Conservation (phyloP, 2,888 invertebrate species). For the Noctua janthina region DNA sequence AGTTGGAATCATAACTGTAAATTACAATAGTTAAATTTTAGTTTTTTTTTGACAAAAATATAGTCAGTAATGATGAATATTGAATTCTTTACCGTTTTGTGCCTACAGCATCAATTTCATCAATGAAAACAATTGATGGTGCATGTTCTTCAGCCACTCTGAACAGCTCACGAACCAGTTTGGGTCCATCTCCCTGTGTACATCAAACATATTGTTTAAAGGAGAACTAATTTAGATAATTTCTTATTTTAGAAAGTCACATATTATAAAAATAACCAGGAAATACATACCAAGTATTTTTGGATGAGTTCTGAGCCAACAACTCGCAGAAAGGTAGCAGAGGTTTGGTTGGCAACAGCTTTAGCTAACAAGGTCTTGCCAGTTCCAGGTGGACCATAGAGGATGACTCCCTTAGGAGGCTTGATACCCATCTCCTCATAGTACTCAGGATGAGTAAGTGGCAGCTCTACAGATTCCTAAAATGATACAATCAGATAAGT, state of each 20-base stretch:
- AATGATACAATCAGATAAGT: conserved; percentile 22
- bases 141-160: conserved; percentile 99
- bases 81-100: conserved; percentile 93
- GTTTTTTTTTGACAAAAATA: not conserved
- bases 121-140: conserved; percentile 99
- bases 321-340: conserved; percentile 99
- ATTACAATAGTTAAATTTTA: conserved; percentile 11
- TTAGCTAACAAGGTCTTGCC: conserved; percentile 99
- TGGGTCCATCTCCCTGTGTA: conserved; percentile 98
- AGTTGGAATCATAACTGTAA: conserved; percentile 97
- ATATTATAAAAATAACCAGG: not conserved
- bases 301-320: conserved; percentile 99
- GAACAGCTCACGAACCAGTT: conserved; percentile 98
- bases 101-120: conserved; percentile 99
- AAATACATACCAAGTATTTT: conserved; percentile 95
- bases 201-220: conserved; percentile 23
- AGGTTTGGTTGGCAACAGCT: conserved; percentile 99
- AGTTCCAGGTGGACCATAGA: conserved; percentile 99
- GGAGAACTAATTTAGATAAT: not conserved
- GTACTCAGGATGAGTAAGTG: conserved; percentile 99
- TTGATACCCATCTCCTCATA: conserved; percentile 99
- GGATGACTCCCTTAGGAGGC: conserved; percentile 99
- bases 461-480: conserved; percentile 98
- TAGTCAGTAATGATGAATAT: not conserved
- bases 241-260: conserved; percentile 1